Base-by-base conservation (phyloP, 2,113 vertebrate species). In the Pseudorhombus dupliciocellatus region DNA sequence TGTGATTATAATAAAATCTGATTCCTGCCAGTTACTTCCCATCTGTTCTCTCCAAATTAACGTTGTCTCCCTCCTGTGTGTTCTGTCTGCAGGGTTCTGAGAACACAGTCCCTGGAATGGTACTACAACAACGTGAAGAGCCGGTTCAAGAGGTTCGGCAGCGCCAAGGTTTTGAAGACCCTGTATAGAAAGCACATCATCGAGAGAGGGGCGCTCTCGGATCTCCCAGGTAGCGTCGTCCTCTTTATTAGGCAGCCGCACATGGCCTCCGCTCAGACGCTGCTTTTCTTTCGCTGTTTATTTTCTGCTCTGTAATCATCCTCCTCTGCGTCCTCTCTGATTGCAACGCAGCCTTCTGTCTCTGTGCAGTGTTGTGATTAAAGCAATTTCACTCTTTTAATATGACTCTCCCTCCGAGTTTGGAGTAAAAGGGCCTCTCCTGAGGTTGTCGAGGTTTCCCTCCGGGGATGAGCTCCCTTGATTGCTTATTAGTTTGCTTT, bases 121-220 rank as follows among this genome's bases (percentile, higher is more conserved):
- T 99, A 97, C 88, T 99, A 99, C 77, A 97, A 93, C 81, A 98
- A 97, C 34, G 96, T 99, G 74, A 99, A 98, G 92, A 97, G 93
- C 73, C 96, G 97, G 54, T 99, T 99, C 91, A 99, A 97, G 80
- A 95, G 95, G 88, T 99, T 98, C 9, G 98, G 98, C 87, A 99
- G 98, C 24, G 97, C 97, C 83, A 99, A 99, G 91, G 98, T 99
- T 77, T 86, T 99, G 86, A 97, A 97, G 89, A 98, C 96, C 69
- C 91, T 99, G 52, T 98, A 97, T 90, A 94, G 93, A 78, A 98
- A 98, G 64, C 96, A 98, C 85, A 94, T 94, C 15, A 88, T 95
- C 50, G 97, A 98, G 81, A 95, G 93, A 0, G 95, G 96, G 53
- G 85, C 87, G 0, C 89, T 94, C 75, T 92, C 93, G 22, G 96